Evolutionary conservation across 92 coral and sea anemone species (phyloP).

Genomic region (Epizoanthus fatuus): DNA sequence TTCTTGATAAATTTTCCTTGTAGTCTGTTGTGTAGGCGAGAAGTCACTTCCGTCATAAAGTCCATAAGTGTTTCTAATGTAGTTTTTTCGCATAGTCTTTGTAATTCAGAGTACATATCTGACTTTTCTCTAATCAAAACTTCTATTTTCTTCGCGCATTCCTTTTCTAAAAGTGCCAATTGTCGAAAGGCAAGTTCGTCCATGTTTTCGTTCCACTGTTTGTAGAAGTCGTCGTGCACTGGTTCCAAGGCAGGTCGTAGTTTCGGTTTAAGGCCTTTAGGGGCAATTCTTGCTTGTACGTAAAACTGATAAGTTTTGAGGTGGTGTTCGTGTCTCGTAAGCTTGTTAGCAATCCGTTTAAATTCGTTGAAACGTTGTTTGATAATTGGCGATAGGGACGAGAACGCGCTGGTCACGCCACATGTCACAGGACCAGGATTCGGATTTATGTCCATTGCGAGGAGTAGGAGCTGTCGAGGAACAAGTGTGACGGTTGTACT

Average conservation of each 20-base stretch:
- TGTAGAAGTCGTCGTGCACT: neutral
- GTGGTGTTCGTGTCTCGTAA: slow-evolving; percentile 11
- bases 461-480: slow-evolving; percentile 7
- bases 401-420: slow-evolving; percentile 23
- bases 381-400: neutral
- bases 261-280: slow-evolving; percentile 14
- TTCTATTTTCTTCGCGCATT: neutral
- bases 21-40: no score
- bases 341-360: slow-evolving; percentile 15
- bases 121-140: neutral
- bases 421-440: slow-evolving; percentile 14
- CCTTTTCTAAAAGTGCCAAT: slow-evolving; percentile 9
- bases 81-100: neutral
- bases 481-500: slow-evolving; percentile 1
- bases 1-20: no score
- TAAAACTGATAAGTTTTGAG: neutral
- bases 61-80: neutral
- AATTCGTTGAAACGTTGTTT: slow-evolving; percentile 6
- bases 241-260: slow-evolving; percentile 2
- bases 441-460: slow-evolving; percentile 15
- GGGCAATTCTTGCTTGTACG: neutral
- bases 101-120: neutral
- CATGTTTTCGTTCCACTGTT: neutral
- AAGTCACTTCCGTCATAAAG: neutral
- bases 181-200: slow-evolving; percentile 10